A percentile compares a stretch with the other conserved stretches of the same genome.
These are phyloP conservation scores for Natrix natrix DNA, from an alignment of 2,797 vertebrate species.

Conservation along the genomic window DNA sequence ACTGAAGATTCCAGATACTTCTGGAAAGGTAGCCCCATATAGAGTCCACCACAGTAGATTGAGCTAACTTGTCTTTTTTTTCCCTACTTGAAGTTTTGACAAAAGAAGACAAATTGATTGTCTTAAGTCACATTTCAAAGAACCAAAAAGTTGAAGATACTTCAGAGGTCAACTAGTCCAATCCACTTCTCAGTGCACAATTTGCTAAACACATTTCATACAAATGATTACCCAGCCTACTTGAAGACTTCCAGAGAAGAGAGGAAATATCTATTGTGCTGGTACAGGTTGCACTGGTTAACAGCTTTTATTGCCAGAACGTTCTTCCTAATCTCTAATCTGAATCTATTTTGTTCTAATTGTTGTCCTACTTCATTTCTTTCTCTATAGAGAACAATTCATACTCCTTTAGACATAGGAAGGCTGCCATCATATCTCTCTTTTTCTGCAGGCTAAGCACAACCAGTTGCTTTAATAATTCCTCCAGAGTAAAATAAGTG, in stretches of 20 bases:
- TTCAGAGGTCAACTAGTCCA: neutral
- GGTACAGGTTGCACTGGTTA: neutral
- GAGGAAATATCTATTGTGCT: neutral
- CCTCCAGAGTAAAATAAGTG: neutral
- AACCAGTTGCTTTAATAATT: neutral
- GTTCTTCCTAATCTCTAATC: neutral
- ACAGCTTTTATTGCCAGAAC: neutral
- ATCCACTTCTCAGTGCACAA: neutral
- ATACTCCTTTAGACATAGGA: neutral
- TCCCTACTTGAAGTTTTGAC: neutral
- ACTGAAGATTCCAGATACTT: neutral
- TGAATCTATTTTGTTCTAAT: neutral
- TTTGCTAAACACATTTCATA: neutral
- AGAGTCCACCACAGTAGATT: neutral
- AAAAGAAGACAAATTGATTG: neutral
- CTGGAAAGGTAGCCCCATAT: neutral
- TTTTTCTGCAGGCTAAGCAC: neutral
- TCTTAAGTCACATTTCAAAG: neutral
- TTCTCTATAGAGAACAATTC: neutral
- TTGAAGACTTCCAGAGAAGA: neutral
- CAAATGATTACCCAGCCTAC: neutral
- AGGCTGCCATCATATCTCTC: neutral
- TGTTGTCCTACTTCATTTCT: neutral
- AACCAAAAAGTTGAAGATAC: neutral
- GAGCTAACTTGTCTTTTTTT: neutral